Base-by-base conservation (phyloP, 1,140 invertebrate species). In the Bombus waltoni region DNA sequence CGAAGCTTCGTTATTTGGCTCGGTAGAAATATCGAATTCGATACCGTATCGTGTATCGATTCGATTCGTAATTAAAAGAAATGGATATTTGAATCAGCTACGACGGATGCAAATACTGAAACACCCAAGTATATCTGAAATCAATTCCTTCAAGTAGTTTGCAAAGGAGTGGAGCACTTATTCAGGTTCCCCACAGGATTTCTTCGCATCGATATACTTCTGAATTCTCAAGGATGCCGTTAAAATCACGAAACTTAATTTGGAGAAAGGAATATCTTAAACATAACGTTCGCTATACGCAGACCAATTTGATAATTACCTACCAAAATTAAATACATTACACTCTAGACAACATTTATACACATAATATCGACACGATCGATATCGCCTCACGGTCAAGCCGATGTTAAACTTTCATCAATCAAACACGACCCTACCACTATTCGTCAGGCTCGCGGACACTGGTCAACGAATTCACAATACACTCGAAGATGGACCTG, bases 401-500 rank as follows among this genome's bases (percentile, higher is more conserved):
- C 9, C 66, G 47, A 71, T 32, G 47, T 70, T 15, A 25, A 70
- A 71, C 65, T 28, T 42, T 28, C 40, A 25, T 70, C 47, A 3
- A 72, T 32, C 28, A 42, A 44, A 35, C 44, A 57, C n/a, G 42
- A 32, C 44, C 15, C 32, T 28, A 47, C 6, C 59, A 57, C 22
- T 35, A 35, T 18, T 66, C 72, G 28, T 5, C 9, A 18, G 70
- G 35, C 28, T 18, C 32, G 25, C 78, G 35, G 9, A 18, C 72
- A 57, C 32, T 42, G n/a, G 15, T 81, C 44, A 44, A 74, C 81
- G 79, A 57, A 44, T 32, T 68, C 68, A 47, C 47, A 42, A 35
- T 47, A n/a, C 62, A 78, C 47, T 38, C 4, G 78, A 80, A 80
- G 38, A 78, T 83, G 83, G 76, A 65, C 47, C 53, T 47, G 76